Evolutionary conservation across 1,140 invertebrate genomes (phyloP).

Genomic region (Papilio helenus): DNA sequence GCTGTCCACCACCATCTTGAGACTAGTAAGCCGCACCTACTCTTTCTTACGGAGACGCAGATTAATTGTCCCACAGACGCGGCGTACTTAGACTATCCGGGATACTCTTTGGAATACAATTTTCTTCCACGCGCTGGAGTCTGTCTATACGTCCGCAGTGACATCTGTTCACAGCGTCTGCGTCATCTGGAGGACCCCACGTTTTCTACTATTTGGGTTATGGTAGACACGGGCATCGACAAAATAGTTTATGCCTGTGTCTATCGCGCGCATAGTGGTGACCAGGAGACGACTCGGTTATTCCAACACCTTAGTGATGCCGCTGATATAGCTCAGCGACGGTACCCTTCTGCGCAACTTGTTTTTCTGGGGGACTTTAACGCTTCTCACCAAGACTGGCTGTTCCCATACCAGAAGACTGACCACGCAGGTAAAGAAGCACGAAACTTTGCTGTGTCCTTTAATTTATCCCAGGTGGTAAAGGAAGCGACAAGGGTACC

Average conservation of each 20-base stretch:
- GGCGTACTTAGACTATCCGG: constrained; percentile 46
- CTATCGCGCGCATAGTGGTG: constrained; percentile 44
- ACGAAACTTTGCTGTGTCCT: constrained; percentile 26
- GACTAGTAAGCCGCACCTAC: constrained; percentile 36
- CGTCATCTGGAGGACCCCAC: constrained; percentile 39
- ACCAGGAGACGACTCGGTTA: constrained; percentile 38
- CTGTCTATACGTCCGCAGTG: constrained; percentile 41
- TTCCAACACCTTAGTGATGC: constrained; percentile 44
- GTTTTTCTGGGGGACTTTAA: too few relatives aligned
- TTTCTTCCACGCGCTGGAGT: constrained; percentile 43
- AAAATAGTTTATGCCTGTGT: constrained; percentile 44
- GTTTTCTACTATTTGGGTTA: constrained; percentile 41
- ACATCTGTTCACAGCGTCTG: constrained; percentile 44
- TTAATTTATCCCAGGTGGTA: constrained; percentile 39
- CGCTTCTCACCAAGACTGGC: constrained; percentile 40
- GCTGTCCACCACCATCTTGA: constrained; percentile 42
- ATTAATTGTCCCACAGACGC: constrained; percentile 40
- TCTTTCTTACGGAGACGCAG: constrained; percentile 41
- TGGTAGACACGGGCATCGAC: constrained; percentile 38
- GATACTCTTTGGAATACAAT: constrained; percentile 44
- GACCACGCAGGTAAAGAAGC: constrained; percentile 43
- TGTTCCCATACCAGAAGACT: constrained; percentile 40
- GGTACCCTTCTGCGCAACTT: constrained; percentile 37
- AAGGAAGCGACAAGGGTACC: constrained; percentile 39
- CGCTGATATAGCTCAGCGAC: constrained; percentile 31